Evolutionary conservation across 2,797 vertebrate species (phyloP), one percentile per base, ranked within the genome.

Genomic region (Hylomyscus alleni): DNA sequence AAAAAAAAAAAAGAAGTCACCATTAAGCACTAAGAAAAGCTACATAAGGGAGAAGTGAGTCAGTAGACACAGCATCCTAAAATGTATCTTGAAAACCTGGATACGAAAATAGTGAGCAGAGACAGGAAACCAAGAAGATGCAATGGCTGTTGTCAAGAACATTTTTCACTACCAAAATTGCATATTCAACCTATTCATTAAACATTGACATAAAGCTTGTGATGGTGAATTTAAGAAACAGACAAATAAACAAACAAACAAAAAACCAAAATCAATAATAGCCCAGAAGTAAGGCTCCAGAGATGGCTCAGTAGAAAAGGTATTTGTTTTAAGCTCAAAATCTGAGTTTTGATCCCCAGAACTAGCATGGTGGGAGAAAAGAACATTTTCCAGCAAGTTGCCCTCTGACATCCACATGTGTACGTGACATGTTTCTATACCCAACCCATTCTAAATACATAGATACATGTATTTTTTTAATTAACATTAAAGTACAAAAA

Each of bases 201-300:
- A 37, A 13, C 31, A 73, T 37, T 40, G 37, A 81, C 19, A 29
- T 20, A 88, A 90, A 89, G 19, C 13, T 29, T 24, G 60, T 81
- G 58, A 96, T 69, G 95, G 81, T 60, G n/a, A 14, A 8, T 87
- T 84, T 91, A 29, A 62, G 6, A 73, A 40, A 73, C 19, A 44
- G 3, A 72, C 15, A n/a, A 72, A 67, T n/a, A n/a, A n/a, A n/a
- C 54, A 54, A 54, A 54, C 15, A 54, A 54, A 15, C 54, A 54
- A 54, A 37, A 8, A 19, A 96, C 77, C 89, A 0, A 84, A 62
- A 31, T 47, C 15, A 88, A 22, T 73, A 80, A 60, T 5, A 47
- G 2, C 60, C 26, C 31, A 80, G 8, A 90, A 96, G 85, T 90
- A 54, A 54, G 11, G 22, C 12, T 87, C 1, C n/a, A 37, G 19